Conservation (phyloP, 2,797 vertebrate species). For the Sebastiscus tertius region DNA sequence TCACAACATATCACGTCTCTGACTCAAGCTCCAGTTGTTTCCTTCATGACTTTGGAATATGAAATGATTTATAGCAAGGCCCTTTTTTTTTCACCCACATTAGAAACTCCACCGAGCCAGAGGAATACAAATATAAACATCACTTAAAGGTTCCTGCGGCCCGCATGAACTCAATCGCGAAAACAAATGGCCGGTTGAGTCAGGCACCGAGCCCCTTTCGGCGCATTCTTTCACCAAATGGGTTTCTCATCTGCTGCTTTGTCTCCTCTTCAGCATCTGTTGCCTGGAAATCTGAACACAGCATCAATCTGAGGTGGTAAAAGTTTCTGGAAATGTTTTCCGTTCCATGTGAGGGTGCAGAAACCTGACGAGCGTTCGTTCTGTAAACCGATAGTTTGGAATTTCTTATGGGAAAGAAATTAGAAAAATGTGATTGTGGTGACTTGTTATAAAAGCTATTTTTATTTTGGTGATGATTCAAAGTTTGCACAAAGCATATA, state of each 20-base stretch:
- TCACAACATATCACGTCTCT: conserved; percentile 20
- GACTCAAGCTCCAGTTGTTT: conserved; percentile 32
- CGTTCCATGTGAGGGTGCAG: conserved; percentile 24
- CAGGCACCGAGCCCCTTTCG: conserved; percentile 31
- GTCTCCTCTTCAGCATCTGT: conserved; percentile 55
- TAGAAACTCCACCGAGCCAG: conserved; percentile 48
- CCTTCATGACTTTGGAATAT: conserved; percentile 33
- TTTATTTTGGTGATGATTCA: background rate
- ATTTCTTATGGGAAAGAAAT: conserved; percentile 13
- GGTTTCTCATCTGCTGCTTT: conserved; percentile 57
- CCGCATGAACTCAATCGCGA: conserved; percentile 51
- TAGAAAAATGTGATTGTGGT: background rate
- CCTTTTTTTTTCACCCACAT: conserved; percentile 48
- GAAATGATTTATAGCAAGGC: conserved; percentile 57
- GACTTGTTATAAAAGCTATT: background rate
- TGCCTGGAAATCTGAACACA: conserved; percentile 22
- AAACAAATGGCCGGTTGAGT: conserved; percentile 62
- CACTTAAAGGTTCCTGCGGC: conserved; percentile 46
- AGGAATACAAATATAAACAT: conserved; percentile 68
- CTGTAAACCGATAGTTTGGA: conserved; percentile 16
- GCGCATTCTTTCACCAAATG: conserved; percentile 58
- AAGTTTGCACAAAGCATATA: conserved; percentile 5
- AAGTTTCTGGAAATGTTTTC: conserved; percentile 39
- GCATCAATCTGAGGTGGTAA: conserved; percentile 40
- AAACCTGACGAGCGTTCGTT: background rate